Evolutionary conservation across 2,113 vertebrate genomes (phyloP), one percentile per base, ranked within the genome.

Genomic region (Origma solitaria): DNA sequence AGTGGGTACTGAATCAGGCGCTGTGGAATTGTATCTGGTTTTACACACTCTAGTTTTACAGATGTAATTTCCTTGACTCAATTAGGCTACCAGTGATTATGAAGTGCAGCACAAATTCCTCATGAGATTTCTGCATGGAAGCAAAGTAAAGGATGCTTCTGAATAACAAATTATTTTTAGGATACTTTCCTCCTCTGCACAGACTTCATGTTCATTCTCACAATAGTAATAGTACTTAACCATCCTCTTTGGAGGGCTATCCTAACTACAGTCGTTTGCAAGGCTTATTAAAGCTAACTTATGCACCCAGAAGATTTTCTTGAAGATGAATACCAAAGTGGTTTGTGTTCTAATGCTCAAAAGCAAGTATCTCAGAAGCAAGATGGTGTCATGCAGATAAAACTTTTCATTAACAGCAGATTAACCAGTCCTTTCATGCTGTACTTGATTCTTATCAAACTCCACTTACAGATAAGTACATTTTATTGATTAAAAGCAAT

Each of bases 401-500:
- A 95, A 94, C 56, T 93, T 94, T 92, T 91, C 87, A 89, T 92
- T 94, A 97, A 90, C 72, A 93, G 94, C 68, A 88, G 68, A 95
- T 91, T 80, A 90, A 95, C 83, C 53, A 81, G 58, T 82, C 94
- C 62, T 92, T 88, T 92, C 75, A 89, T 1, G 21, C 40, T 86
- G 40, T 86, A 76, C 33, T 90, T 81, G 86, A 94, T 82, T 42
- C 80, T 94, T 97, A 96, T 97, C 97, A 93, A 95, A 92, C 57
- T 83, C 73, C 75, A 49, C 78, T 96, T 82, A 90, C 73, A 94
- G 82, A 95, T 90, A 93, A 97, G 86, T 92, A 90, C 87, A 76
- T 90, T 94, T 86, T 94, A 96, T 94, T 95, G 95, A 97, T 96
- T 96, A 95, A 95, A 92, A 95, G 23, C 60, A 87, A 92, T 76